Evolutionary conservation across 1,140 invertebrate species (phyloP).

Genomic region (Drosophila lacteicornis): DNA sequence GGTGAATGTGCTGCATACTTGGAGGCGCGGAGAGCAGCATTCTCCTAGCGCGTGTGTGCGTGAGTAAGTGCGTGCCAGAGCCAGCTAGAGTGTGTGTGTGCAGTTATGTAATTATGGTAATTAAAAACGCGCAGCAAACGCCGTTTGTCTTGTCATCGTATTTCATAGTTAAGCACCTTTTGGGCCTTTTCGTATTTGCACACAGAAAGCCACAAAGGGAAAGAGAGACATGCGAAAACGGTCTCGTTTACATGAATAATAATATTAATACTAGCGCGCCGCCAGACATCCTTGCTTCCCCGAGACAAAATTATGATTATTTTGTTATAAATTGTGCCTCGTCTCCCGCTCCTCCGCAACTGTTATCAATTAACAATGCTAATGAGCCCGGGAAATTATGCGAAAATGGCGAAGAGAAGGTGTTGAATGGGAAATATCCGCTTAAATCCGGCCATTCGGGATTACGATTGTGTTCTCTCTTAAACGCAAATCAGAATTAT

Average conservation of each 20-base stretch:
- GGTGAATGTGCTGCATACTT: conserved; percentile 69
- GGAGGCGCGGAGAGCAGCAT: conserved; percentile 58
- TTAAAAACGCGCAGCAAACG: conserved; percentile 66
- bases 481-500: conserved; percentile 39
- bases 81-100: conserved; percentile 33
- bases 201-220: conserved; percentile 34
- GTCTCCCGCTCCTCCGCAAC: neutral
- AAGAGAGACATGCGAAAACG: neutral
- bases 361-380: conserved; percentile 70
- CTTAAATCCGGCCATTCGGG: conserved; percentile 37
- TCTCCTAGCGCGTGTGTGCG: conserved; percentile 32
- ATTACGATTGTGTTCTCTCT: conserved; percentile 20
- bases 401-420: conserved; percentile 10
- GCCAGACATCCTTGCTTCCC: conserved; percentile 12
- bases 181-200: conserved; percentile 52
- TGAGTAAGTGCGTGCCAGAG: conserved; percentile 27
- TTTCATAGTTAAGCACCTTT: conserved; percentile 66
- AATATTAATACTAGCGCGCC: conserved; percentile 20
- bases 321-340: conserved; percentile 37
- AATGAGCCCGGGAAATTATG: conserved; percentile 45
- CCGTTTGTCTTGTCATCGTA: conserved; percentile 58
- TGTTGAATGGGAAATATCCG: conserved; percentile 35
- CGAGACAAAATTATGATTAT: conserved; percentile 43
- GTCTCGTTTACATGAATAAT: conserved; percentile 47
- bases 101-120: conserved; percentile 82